These are phyloP conservation scores for Patagioenas fasciata DNA, from an alignment of 2,113 vertebrate genomes.

Conservation along the genomic window DNA sequence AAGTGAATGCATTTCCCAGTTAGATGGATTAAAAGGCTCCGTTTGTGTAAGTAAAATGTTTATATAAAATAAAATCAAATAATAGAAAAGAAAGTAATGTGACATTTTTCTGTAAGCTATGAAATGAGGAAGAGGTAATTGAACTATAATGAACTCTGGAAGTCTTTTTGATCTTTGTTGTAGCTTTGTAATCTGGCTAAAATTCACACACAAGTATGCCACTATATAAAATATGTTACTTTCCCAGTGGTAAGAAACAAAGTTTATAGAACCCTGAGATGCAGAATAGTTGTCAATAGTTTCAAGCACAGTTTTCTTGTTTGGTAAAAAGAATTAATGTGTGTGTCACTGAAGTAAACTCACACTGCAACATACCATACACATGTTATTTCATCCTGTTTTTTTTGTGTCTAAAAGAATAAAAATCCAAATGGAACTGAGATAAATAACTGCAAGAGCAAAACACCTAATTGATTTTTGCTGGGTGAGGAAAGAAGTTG, in stretches of 20 bases:
- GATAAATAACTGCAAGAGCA: background rate
- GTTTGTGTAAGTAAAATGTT: slow-evolving; percentile 59
- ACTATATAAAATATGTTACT: background rate
- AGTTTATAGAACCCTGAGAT: background rate
- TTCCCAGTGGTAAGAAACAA: background rate
- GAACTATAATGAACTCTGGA: background rate
- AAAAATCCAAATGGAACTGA: background rate
- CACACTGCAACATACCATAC: background rate
- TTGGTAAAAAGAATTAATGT: background rate
- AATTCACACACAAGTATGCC: background rate
- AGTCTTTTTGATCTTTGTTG: background rate
- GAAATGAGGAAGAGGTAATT: background rate
- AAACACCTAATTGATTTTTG: background rate
- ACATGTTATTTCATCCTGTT: background rate
- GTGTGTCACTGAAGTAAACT: background rate
- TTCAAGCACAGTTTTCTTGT: background rate
- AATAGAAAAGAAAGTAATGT: background rate
- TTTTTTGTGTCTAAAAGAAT: background rate
- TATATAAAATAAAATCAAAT: slow-evolving; percentile 26
- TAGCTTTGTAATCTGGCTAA: background rate
- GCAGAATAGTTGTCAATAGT: background rate
- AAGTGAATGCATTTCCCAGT: slow-evolving; percentile 54
- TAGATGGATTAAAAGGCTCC: slow-evolving; percentile 46
- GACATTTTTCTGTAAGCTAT: background rate
- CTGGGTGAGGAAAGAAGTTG: background rate